Base-by-base conservation (phyloP, 30 jellyfish, hydroid and myxozoan species). In the Turritopsis dohrnii region DNA sequence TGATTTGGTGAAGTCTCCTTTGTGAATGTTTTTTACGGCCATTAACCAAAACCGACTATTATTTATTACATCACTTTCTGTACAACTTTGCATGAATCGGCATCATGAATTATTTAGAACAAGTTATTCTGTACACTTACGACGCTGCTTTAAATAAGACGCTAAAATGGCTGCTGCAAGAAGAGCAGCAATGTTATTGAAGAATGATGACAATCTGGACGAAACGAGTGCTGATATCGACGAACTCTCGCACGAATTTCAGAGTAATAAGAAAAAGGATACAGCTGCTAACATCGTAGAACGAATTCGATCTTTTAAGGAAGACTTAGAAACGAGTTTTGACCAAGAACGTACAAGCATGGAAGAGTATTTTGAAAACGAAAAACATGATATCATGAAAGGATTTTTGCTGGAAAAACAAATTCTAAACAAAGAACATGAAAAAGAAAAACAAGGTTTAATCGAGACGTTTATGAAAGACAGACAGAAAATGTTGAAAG, bases 331-430 rank as follows among this genome's bases (percentile, higher is more conserved):
- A 74, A 29, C 65, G 83, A 74, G 83, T 74, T 29, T 81, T 81
- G 54, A 60, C 52, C 85, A 0, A 28, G 88, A 1, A 23, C 52
- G 83, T 17, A 5, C 66, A 8, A 84, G 81, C 1, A 52, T 81
- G 86, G 90, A 53, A 80, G 80, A 71, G 52, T 66, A 79, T 4
- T 60, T 79, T 76, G 96, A 85, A 31, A 87, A 86, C 28, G 99
- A 94, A 31, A 94, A 89, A 54, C 89, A 82, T 9, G 96, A 94
- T 83, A 69, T 94, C 0, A 80, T 94, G 29, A 85, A 94, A 66
- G 99, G 99, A 0, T 94, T 94, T 81, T 81, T 94, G 28, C 76
- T 94, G 65, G 99, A 94, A 86, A 94, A 94, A 71, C 86, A 81
- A 69, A 76, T 85, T 25, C 65, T 94, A 18, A 81, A 74, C 53